A percentile compares a stretch with the other conserved stretches of the same genome.
phyloP scores from a whole-genome alignment of 2,888 invertebrate genomes.

The Sinelater perroti region DNA sequence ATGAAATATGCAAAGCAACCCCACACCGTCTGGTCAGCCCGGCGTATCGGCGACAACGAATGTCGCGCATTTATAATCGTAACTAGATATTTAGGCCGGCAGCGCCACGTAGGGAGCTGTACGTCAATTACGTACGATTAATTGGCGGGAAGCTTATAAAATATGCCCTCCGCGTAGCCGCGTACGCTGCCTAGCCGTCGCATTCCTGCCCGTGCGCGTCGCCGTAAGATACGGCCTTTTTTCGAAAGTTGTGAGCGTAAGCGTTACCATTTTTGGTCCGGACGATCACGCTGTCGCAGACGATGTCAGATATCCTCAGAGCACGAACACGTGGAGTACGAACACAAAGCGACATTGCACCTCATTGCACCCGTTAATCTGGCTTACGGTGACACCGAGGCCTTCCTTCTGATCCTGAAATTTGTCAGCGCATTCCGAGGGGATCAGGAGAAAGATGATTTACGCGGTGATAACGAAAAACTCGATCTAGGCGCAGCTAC shows the following conservation, averaged over 20 bases:
- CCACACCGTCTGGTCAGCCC: slow-evolving; percentile 1
- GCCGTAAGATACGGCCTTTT: neutral
- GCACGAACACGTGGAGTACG: neutral
- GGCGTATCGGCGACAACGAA: slow-evolving; percentile 7
- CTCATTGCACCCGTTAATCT: slow-evolving; percentile 5
- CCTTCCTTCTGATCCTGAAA: no score
- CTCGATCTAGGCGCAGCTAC: no score
- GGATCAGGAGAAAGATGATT: no score
- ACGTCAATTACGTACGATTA: slow-evolving; percentile 24
- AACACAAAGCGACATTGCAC: slow-evolving; percentile 1
- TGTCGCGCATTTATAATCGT: slow-evolving; percentile 11
- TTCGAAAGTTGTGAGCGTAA: neutral
- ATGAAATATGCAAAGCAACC: slow-evolving; percentile 17
- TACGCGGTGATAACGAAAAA: no score
- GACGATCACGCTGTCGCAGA: slow-evolving; percentile 1
- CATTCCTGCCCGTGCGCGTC: neutral
- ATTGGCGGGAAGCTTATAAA: slow-evolving; percentile 17
- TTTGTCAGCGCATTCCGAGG: no score
- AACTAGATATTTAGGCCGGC: slow-evolving; percentile 15
- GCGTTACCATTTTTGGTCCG: slow-evolving; percentile 1
- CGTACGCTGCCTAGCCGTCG: neutral
- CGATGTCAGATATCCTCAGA: neutral
- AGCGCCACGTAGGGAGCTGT: slow-evolving; percentile 14
- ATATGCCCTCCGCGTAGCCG: slow-evolving; percentile 1
- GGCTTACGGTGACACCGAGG: neutral